These are phyloP conservation scores for Neosilurus hyrtlii DNA, from an alignment of 2,797 vertebrate species.

Conservation along the genomic window DNA sequence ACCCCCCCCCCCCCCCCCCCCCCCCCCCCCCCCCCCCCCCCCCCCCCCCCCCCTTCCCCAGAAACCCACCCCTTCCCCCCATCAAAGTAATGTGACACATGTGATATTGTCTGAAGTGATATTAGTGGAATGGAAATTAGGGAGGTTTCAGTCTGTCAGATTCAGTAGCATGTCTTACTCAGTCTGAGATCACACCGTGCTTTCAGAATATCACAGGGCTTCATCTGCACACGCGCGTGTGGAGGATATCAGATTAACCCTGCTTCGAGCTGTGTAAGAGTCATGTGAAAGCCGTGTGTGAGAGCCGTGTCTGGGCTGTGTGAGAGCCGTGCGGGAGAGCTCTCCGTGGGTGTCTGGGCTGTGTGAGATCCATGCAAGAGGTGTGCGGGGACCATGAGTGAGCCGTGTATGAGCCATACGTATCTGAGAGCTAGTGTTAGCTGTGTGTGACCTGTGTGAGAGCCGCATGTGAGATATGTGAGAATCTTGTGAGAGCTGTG, in stretches of 20 bases:
- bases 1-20: too few species aligned
- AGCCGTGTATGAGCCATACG: background rate
- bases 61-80: too few species aligned
- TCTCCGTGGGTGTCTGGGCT: too few species aligned
- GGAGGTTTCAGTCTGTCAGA: constrained; percentile 44
- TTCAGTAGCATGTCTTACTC: constrained; percentile 45
- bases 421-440: background rate
- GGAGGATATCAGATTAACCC: background rate
- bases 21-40: too few species aligned
- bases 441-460: background rate
- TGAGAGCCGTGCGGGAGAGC: background rate
- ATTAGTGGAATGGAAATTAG: constrained; percentile 54
- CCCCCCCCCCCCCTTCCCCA: too few species aligned
- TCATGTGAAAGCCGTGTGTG: background rate
- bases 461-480: background rate
- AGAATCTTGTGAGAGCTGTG: background rate
- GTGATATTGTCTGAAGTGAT: constrained; percentile 45
- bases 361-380: too few species aligned
- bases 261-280: background rate
- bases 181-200: constrained; percentile 48
- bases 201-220: constrained; percentile 32
- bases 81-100: background rate
- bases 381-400: background rate
- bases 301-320: background rate
- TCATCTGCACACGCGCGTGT: background rate